Base-by-base conservation (phyloP, 2,797 vertebrate species). In the Mus spretus region DNA sequence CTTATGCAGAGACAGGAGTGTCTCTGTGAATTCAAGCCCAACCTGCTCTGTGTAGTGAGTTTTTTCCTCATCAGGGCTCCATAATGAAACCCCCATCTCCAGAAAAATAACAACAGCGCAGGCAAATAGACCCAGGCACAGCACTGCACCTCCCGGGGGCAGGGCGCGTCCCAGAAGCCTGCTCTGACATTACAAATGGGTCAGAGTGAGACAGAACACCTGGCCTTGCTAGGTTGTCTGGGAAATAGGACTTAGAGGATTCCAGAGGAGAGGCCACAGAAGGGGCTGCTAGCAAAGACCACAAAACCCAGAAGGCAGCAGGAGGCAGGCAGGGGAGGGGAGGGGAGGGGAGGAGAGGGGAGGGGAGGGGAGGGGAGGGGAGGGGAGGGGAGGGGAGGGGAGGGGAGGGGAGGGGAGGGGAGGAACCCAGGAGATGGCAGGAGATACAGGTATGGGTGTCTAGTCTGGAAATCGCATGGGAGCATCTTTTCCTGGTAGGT, bases 371-470 rank as follows among this genome's bases (percentile, higher is more conserved):
- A n/a, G n/a, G n/a, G n/a, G n/a, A n/a, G n/a, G n/a, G n/a, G n/a
- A n/a, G n/a, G n/a, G n/a, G n/a, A n/a, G n/a, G n/a, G n/a, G n/a
- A n/a, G n/a, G n/a, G n/a, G n/a, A 14, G 34, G 78, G 17, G 4
- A 31, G 53, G 20, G 28, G 0, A 0, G 37, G 78, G 17, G 4
- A 31, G 53, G 20, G 24, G 0, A 0, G 37, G 20, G 28, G 0
- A 0, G 37, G 19, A 34, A n/a, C 57, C 63, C 77, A 37, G 40
- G 57, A 55, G n/a, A 63, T 0, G 0, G 20, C 67, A 61, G 74
- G 61, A 26, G 50, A 70, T 1, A 0, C 3, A 15, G 8, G 14
- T 1, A 3, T 0, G 3, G 10, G 4, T 24, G 74, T 65, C 57
- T 26, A 53, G 70, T 55, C 82, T 85, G 61, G 37, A 31, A 77